These are phyloP conservation scores for Sciurus carolinensis DNA, from an alignment of 2,797 vertebrate genomes.

Conservation along the genomic window DNA sequence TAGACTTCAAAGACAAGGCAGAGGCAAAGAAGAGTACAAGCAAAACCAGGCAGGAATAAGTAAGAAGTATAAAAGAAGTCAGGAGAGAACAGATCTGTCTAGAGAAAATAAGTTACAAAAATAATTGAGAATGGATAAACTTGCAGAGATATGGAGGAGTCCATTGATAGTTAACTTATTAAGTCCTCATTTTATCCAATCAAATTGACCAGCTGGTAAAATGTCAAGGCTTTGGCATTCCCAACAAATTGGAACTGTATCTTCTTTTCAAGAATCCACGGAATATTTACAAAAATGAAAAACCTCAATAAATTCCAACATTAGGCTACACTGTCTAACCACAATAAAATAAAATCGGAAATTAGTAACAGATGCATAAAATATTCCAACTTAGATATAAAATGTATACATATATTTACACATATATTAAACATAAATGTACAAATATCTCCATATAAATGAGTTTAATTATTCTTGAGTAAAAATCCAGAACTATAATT, in stretches of 20 bases:
- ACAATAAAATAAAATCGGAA: slow-evolving; percentile 16
- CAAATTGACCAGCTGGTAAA: background rate
- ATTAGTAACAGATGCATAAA: background rate
- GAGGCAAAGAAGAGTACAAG: background rate
- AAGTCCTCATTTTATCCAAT: background rate
- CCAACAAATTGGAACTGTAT: background rate
- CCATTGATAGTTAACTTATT: background rate
- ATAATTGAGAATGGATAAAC: background rate
- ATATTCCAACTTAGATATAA: background rate
- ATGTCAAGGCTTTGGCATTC: background rate
- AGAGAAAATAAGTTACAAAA: background rate
- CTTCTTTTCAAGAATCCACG: background rate
- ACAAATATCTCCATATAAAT: background rate
- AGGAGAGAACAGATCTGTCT: background rate
- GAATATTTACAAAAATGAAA: slow-evolving; percentile 37
- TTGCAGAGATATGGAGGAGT: background rate
- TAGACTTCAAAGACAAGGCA: background rate
- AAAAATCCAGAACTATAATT: background rate
- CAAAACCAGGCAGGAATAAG: background rate
- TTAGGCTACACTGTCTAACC: background rate
- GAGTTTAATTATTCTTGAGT: background rate
- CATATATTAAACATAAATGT: background rate
- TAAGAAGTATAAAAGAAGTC: background rate
- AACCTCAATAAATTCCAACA: background rate
- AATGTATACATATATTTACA: background rate